Evolutionary conservation across 2,888 invertebrate species (phyloP), one percentile per base, ranked within the genome.

Genomic region (Plagiodera versicolora): DNA sequence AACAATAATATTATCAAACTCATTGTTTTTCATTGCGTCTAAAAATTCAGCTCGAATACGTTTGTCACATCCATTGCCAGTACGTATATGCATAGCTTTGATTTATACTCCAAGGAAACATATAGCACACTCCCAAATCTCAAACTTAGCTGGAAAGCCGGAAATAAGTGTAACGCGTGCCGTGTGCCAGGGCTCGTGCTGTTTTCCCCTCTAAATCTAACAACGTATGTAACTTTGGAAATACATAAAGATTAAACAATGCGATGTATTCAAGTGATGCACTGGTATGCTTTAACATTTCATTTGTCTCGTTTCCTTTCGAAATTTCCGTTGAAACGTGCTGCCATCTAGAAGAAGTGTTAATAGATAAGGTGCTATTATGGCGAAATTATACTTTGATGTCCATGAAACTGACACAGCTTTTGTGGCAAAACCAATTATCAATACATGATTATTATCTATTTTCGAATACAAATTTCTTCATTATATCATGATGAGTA

Each of bases 191-290:
- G 54, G 53, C 48, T 54, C 61, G 57, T 61, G 57, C 61, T 61
- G 54, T 57, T 49, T 57, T 39, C 58, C 60, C 63, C 62, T 64
- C 63, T 61, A 63, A 63, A 53, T 63, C 57, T 54, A 60, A 60
- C 62, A 35, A 56, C 61, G 52, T 53, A 61, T 59, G 66, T 59
- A 24, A 64, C 60, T 64, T 67, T 53, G 64, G 76, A 77, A 77
- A 78, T 75, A 75, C 76, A 76, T 77, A 77, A 76, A 77, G 78
- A 79, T 77, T 74, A 76, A 76, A 77, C 75, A 75, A 74, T 72
- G 75, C 75, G 76, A 78, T 77, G 77, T 74, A 73, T 72, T 72
- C 71, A 74, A 72, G 70, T 70, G 69, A 73, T 32, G 32, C 32
- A 69, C 70, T 69, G 66, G 65, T 60, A 71, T 71, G 70, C 72